phyloP scores from a whole-genome alignment of 1,140 invertebrate species.

The Apis laboriosa region DNA sequence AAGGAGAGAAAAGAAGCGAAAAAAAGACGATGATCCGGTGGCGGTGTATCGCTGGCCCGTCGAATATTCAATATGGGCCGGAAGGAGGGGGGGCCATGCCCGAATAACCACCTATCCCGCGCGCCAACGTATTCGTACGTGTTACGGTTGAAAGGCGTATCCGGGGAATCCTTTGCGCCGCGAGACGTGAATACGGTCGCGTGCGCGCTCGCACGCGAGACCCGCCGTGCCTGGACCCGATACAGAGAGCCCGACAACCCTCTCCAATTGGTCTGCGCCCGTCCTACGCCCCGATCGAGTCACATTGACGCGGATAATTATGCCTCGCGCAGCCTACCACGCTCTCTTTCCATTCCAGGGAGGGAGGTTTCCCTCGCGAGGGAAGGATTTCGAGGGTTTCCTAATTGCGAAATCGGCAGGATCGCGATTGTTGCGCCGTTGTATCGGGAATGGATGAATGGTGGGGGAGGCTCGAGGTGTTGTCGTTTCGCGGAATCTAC shows the following conservation, averaged over 20 bases:
- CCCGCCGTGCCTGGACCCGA: conserved; percentile 7
- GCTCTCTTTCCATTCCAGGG: neutral
- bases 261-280: conserved; percentile 51
- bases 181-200: conserved; percentile 39
- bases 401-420: conserved; percentile 26
- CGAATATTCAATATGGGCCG: conserved; percentile 75
- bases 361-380: too few species aligned
- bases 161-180: conserved; percentile 43
- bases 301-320: conserved; percentile 40
- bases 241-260: conserved; percentile 6
- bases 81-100: conserved; percentile 28
- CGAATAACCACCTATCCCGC: conserved; percentile 68
- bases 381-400: neutral
- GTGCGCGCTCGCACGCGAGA: conserved; percentile 6
- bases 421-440: conserved; percentile 16
- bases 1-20: neutral
- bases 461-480: neutral
- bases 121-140: conserved; percentile 49
- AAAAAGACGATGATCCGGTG: conserved; percentile 58
- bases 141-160: conserved; percentile 54
- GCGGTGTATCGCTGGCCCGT: conserved; percentile 65
- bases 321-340: neutral
- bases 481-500: neutral
- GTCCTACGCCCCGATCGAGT: conserved; percentile 37
- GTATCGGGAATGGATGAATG: neutral